Evolutionary conservation across 2,113 vertebrate genomes (phyloP).

Genomic region (Pao palembangensis): DNA sequence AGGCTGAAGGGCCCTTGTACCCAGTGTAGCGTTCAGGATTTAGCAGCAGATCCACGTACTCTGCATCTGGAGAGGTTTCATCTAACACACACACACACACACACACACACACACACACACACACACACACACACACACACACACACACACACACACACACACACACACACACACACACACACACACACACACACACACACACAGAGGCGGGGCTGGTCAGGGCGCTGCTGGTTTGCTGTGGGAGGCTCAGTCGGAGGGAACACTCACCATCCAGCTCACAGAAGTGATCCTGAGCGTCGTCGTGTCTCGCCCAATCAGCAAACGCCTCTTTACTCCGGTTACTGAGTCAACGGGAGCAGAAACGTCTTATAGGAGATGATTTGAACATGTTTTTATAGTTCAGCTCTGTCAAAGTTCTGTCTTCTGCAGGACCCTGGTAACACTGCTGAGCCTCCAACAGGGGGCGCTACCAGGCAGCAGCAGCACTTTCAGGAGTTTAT

Average conservation of each 20-base stretch:
- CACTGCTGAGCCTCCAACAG: not conserved
- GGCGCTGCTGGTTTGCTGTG: too few relatives aligned
- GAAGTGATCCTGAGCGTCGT: slow-evolving; percentile 96
- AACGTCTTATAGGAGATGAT: not conserved
- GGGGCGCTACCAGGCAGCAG: not conserved
- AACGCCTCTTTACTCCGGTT: slow-evolving; percentile 95
- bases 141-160: slow-evolving; percentile 14
- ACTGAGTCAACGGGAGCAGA: slow-evolving; percentile 59
- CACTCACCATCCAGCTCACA: slow-evolving; percentile 93
- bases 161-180: slow-evolving; percentile 2
- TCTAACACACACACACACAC: slow-evolving; percentile 67
- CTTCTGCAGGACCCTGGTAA: too few relatives aligned
- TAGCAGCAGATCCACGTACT: slow-evolving; percentile 90
- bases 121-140: slow-evolving; percentile 11
- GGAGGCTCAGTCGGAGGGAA: not conserved
- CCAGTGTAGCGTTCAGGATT: slow-evolving; percentile 93
- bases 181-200: slow-evolving; percentile 2
- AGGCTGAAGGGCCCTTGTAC: slow-evolving; percentile 91
- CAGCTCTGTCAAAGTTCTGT: too few relatives aligned
- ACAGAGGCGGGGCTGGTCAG: not conserved
- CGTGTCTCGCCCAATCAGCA: slow-evolving; percentile 94
- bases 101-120: slow-evolving; percentile 9
- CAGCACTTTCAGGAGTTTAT: not conserved
- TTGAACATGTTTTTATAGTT: not conserved
- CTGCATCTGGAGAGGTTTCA: slow-evolving; percentile 87